Percentiles rank a stretch among this genome's conserved stretches.
Evolutionary conservation across 2,888 invertebrate genomes (phyloP).

Genomic region (Ormyrus pomaceus): DNA sequence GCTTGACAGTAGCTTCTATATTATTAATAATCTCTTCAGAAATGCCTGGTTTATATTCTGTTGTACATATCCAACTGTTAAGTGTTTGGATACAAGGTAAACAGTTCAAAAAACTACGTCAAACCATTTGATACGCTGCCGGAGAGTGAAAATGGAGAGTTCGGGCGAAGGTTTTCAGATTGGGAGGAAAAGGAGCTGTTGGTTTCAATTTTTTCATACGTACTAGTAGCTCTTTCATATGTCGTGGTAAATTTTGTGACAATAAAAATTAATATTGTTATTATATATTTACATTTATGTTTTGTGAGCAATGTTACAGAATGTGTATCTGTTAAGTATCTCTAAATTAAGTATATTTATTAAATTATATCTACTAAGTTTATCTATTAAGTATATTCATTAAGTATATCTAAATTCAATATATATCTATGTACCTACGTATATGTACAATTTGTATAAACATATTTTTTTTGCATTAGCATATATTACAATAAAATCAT

Average conservation of each 20-base stretch:
- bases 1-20: constrained; percentile 36
- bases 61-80: constrained; percentile 38
- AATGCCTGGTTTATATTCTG: constrained; percentile 44
- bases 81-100: constrained; percentile 46
- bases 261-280: not conserved
- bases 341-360: too few species aligned
- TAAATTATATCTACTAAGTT: too few species aligned
- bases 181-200: constrained; percentile 46
- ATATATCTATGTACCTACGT: too few species aligned
- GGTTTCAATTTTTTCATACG: constrained; percentile 49
- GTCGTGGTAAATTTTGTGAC: constrained; percentile 20
- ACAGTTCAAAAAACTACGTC: constrained; percentile 45
- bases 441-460: too few species aligned
- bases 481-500: too few species aligned
- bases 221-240: constrained; percentile 32
- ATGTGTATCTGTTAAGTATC: too few species aligned
- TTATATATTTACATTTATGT: not conserved
- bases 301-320: too few species aligned
- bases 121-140: constrained; percentile 45
- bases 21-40: constrained; percentile 35
- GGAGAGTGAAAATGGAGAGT: constrained; percentile 53
- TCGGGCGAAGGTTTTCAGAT: constrained; percentile 50
- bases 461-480: too few species aligned
- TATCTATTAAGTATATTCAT: too few species aligned
- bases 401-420: too few species aligned